Evolutionary conservation across 2,797 vertebrate genomes (phyloP), one percentile per base, ranked within the genome.

Genomic region (Xenopus petersii): DNA sequence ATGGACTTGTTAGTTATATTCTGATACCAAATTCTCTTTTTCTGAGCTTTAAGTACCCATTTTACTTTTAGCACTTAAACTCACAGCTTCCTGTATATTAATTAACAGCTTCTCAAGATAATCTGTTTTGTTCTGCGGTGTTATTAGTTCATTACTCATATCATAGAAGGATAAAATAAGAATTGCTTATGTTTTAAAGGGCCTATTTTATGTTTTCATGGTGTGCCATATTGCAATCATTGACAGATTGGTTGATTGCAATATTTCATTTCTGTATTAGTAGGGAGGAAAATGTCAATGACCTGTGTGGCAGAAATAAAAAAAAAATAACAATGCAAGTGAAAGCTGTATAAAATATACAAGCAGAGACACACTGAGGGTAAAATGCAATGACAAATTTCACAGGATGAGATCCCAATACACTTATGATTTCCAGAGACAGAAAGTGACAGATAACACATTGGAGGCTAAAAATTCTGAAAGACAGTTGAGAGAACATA

Each of bases 371-470:
- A 55, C 46, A 69, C 24, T 73, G 67, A 74, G 65, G 71, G 69
- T 74, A 65, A 73, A 74, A 74, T 74, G 71, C 70, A 51, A 74
- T 79, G 71, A 79, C 66, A 69, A 69, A 59, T 79, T 79, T 64
- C 46, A 24, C 66, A 73, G 61, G 54, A 56, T 60, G 54, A 11
- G 54, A 65, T 79, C 71, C 71, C 76, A 64, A 13, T 70, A 61
- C 71, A 73, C 66, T 70, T 79, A 74, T 74, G 65, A 73, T 64
- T 59, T 60, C 36, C 51, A 64, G 49, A 64, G 70, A 74, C 59
- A 70, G 73, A 36, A 79, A 79, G 62, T 78, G 76, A 79, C 66
- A 74, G 67, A 74, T 74, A 69, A 74, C 42, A 70, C 58, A 74
- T 51, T 73, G 42, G 67, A 70, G 21, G 61, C 13, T 10, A 70